These are phyloP conservation scores for Carcharodon carcharias DNA, from an alignment of 2,797 vertebrate species.

Conservation along the genomic window DNA sequence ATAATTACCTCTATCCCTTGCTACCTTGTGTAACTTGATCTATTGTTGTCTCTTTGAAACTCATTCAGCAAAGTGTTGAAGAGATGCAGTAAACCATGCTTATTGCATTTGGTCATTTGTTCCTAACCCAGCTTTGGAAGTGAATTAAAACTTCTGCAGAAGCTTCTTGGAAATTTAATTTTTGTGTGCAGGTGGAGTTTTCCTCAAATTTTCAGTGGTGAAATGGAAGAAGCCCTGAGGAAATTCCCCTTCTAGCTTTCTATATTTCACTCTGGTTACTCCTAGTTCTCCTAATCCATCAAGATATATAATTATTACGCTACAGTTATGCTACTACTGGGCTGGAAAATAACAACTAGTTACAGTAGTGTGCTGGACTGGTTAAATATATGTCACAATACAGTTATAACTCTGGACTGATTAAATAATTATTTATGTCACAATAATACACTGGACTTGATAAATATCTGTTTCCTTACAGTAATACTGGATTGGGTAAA, in stretches of 20 bases:
- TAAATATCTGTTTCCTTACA: not conserved
- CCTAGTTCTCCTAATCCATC: not conserved
- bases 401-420: not conserved
- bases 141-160: not conserved
- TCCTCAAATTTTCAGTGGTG: too few species aligned
- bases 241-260: not conserved
- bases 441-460: not conserved
- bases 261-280: not conserved
- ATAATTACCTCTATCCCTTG: not conserved
- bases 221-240: not conserved
- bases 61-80: not conserved
- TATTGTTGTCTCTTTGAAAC: not conserved
- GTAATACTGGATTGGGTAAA: not conserved
- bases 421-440: not conserved
- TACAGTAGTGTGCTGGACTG: not conserved
- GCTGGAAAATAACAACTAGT: not conserved
- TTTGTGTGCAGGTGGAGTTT: too few species aligned
- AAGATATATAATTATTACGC: not conserved
- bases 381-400: not conserved
- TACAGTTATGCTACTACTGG: not conserved
- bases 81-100: not conserved
- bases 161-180: not conserved
- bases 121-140: not conserved
- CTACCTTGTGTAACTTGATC: not conserved
- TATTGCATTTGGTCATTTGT: not conserved